Evolutionary conservation across 2,113 vertebrate genomes (phyloP).

Genomic region (Psilopogon haemacephalus): DNA sequence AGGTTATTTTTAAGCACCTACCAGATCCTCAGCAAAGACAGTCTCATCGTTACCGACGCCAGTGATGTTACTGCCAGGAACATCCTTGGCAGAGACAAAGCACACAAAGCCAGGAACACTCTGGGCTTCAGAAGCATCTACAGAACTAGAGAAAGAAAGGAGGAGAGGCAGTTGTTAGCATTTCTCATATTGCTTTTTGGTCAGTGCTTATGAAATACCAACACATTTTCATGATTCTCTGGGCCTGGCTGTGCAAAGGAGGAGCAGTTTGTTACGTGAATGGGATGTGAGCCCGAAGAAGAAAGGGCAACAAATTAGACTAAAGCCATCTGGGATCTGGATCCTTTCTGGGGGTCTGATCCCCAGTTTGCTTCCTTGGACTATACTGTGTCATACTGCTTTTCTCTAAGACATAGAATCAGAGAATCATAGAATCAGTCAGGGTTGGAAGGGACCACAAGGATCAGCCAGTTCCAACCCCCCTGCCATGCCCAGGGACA

Average conservation of each 20-base stretch:
- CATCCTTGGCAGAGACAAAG: slow-evolving; percentile 83
- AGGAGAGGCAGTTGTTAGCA: not conserved
- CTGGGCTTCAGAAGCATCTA: slow-evolving; percentile 82
- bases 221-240: not conserved
- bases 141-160: slow-evolving; percentile 74
- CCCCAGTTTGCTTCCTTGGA: not conserved
- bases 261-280: not conserved
- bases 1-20: slow-evolving; percentile 46
- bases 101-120: slow-evolving; percentile 82
- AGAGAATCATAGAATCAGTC: no score
- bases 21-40: slow-evolving; percentile 83
- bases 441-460: no score
- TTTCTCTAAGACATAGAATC: not conserved
- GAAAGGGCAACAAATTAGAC: not conserved
- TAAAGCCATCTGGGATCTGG: not conserved
- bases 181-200: not conserved
- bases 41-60: slow-evolving; percentile 85
- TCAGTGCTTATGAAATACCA: fast-evolving
- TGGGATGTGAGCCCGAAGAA: not conserved
- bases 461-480: no score
- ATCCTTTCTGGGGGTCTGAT: not conserved
- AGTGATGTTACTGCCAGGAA: slow-evolving; percentile 86
- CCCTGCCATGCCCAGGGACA: no score
- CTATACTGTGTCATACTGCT: not conserved
- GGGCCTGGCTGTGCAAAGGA: not conserved